These are phyloP conservation scores for Acronicta leporina DNA, from an alignment of 2,888 invertebrate species.

Conservation along the genomic window DNA sequence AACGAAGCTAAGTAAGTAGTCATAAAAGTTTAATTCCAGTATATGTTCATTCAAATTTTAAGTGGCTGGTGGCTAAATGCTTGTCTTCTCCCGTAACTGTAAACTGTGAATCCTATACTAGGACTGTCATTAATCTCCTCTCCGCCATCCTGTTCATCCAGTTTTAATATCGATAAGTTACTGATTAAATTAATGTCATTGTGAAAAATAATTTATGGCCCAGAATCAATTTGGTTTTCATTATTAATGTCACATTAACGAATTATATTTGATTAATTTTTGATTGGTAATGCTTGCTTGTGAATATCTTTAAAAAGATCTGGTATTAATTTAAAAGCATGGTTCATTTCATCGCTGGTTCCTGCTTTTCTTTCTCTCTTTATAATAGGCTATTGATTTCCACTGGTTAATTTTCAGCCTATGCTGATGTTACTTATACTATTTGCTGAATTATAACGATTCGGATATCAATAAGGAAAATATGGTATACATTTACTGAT, in stretches of 20 bases:
- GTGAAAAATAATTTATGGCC: conserved; percentile 49
- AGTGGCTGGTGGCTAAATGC: conserved; percentile 24
- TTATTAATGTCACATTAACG: conserved; percentile 10
- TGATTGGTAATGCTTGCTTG: too few species aligned
- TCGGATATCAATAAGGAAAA: too few species aligned
- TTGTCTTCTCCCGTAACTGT: conserved; percentile 36
- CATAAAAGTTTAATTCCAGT: conserved; percentile 23
- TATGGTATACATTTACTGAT: too few species aligned
- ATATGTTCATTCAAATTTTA: conserved; percentile 24
- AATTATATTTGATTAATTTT: neutral
- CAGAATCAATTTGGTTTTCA: conserved; percentile 31
- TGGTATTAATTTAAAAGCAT: too few species aligned
- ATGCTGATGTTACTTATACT: too few species aligned
- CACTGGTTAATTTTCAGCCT: too few species aligned
- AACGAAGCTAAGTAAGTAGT: conserved; percentile 18
- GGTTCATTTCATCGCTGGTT: too few species aligned
- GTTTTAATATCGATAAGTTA: conserved; percentile 57
- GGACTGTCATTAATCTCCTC: conserved; percentile 59
- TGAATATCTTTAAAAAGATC: too few species aligned
- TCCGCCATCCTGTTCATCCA: conserved; percentile 57
- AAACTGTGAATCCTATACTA: conserved; percentile 43
- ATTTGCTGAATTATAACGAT: too few species aligned
- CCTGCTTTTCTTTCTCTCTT: too few species aligned
- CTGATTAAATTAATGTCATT: conserved; percentile 43
- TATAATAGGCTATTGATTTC: too few species aligned